These are phyloP conservation scores for Dasysyrphus albostriatus DNA, from an alignment of 2,888 invertebrate species.

Conservation along the genomic window DNA sequence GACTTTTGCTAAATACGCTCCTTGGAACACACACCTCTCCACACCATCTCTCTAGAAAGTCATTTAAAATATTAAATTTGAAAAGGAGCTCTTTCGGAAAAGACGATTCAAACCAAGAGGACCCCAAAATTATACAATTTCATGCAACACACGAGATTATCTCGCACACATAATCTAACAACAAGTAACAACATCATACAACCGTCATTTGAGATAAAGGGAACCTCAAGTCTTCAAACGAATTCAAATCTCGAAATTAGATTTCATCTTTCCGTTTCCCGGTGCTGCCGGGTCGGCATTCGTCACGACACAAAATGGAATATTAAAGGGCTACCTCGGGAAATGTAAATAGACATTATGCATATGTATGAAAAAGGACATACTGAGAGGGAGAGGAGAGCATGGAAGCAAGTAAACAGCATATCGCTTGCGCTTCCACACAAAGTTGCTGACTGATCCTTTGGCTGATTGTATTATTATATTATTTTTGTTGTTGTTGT, in stretches of 20 bases:
- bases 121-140: conserved; percentile 27
- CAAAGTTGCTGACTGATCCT: conserved; percentile 49
- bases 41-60: neutral
- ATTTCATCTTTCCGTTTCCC: conserved; percentile 43
- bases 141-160: conserved; percentile 28
- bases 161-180: conserved; percentile 12
- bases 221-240: conserved; percentile 39
- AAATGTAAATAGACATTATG: conserved; percentile 27
- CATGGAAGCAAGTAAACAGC: conserved; percentile 28
- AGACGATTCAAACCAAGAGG: conserved; percentile 14
- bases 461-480: conserved; percentile 68
- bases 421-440: conserved; percentile 33
- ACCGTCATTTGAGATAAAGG: conserved; percentile 10
- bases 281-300: neutral
- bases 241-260: conserved; percentile 49
- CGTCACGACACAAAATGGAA: neutral
- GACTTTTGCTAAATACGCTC: neutral
- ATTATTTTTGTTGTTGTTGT: conserved; percentile 61
- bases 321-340: conserved; percentile 20
- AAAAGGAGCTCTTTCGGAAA: neutral
- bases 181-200: conserved; percentile 15
- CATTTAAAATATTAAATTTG: conserved; percentile 26
- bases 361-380: conserved; percentile 13
- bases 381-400: neutral
- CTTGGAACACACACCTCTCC: neutral